These are phyloP conservation scores for Bombus superbus DNA, from an alignment of 1,140 invertebrate species.

Conservation along the genomic window DNA sequence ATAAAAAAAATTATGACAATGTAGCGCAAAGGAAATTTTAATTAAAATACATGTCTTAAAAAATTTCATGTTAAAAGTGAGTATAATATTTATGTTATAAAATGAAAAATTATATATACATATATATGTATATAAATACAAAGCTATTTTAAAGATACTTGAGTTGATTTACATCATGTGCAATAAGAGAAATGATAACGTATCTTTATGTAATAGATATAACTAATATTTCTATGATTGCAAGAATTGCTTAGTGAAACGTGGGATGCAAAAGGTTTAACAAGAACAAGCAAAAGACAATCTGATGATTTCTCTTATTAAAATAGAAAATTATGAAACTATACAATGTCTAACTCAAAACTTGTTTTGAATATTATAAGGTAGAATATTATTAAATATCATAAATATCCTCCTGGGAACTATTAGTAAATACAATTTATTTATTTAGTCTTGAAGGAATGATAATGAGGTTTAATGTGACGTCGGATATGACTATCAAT, in stretches of 20 bases:
- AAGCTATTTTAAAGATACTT: neutral
- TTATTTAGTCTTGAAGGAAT: slow-evolving; percentile 75
- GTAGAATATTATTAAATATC: slow-evolving; percentile 50
- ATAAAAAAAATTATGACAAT: neutral
- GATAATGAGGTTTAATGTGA: slow-evolving; percentile 71
- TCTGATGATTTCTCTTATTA: slow-evolving; percentile 63
- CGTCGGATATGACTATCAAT: slow-evolving; percentile 76
- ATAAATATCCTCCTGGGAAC: neutral
- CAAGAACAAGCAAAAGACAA: slow-evolving; percentile 69
- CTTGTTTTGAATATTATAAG: slow-evolving; percentile 78
- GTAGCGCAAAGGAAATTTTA: neutral
- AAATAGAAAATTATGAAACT: slow-evolving; percentile 65
- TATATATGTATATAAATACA: neutral
- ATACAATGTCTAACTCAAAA: slow-evolving; percentile 62
- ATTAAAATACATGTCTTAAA: neutral
- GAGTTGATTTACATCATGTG: neutral
- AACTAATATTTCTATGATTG: neutral
- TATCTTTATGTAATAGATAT: neutral
- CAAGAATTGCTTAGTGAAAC: slow-evolving; percentile 65
- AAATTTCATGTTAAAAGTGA: neutral
- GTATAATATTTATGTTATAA: neutral
- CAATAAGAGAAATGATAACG: neutral
- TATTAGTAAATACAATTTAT: slow-evolving; percentile 37
- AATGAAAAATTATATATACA: neutral
- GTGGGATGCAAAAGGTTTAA: slow-evolving; percentile 69